Conservation (phyloP, 2,797 vertebrate genomes). For the Silurus lanzhouensis region DNA sequence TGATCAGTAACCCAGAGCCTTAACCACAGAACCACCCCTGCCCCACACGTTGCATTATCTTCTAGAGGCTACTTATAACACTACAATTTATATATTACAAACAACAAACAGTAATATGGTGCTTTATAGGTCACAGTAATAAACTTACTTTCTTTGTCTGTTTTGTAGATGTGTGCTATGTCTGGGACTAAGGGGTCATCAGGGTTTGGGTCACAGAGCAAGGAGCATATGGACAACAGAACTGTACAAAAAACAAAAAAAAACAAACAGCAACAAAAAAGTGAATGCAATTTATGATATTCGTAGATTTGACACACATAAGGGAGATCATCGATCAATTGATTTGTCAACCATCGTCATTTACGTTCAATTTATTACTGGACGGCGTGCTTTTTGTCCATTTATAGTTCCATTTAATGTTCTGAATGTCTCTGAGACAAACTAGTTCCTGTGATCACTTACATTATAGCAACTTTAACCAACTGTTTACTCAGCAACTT, state of each 20-base stretch:
- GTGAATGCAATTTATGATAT: neutral
- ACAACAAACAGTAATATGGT: neutral
- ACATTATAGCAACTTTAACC: neutral
- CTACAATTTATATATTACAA: neutral
- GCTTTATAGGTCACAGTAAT: too few species aligned
- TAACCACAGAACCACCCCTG: too few species aligned
- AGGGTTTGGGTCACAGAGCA: slow-evolving; percentile 95
- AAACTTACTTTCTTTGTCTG: slow-evolving; percentile 93
- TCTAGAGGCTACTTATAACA: neutral
- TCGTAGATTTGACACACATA: too few species aligned
- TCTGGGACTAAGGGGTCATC: slow-evolving; percentile 96
- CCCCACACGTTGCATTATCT: neutral
- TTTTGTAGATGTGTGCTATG: slow-evolving; percentile 96
- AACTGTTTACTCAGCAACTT: neutral
- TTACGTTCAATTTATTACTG: neutral
- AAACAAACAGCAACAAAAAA: neutral
- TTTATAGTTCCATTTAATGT: neutral
- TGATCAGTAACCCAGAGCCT: too few species aligned
- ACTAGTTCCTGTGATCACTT: neutral
- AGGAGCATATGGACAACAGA: slow-evolving; percentile 97
- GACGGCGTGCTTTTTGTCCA: neutral
- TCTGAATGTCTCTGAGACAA: neutral
- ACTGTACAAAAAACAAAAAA: slow-evolving; percentile 72
- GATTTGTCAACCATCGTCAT: neutral
- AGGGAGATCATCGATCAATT: too few species aligned